These are phyloP conservation scores for Perodicticus potto DNA, from an alignment of 2,797 vertebrate genomes.

Conservation along the genomic window DNA sequence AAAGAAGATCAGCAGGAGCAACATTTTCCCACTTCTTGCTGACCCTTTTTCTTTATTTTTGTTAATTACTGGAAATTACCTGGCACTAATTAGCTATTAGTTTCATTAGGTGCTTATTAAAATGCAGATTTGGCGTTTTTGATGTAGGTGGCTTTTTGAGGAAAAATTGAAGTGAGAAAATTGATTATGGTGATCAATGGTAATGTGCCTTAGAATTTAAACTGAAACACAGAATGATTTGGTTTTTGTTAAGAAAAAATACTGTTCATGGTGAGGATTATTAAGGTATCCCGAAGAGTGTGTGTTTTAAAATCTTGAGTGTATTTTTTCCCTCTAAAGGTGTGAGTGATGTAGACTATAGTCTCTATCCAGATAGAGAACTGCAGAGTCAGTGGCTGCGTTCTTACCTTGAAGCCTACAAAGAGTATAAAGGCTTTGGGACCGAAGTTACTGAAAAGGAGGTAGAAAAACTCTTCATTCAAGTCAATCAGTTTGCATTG, in stretches of 20 bases:
- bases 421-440: conserved; percentile 94
- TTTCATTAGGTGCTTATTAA: background rate
- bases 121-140: background rate
- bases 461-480: conserved; percentile 95
- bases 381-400: conserved; percentile 95
- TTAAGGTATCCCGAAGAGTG: background rate
- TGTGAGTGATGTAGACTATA: conserved; percentile 98
- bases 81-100: no score
- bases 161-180: conserved; percentile 9
- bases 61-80: background rate
- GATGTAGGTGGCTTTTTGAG: background rate
- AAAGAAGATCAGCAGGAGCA: background rate
- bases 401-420: conserved; percentile 96
- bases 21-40: background rate
- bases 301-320: background rate
- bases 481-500: conserved; percentile 97
- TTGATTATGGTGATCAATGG: background rate
- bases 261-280: background rate
- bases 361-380: conserved; percentile 92
- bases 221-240: background rate
- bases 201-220: background rate
- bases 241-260: background rate
- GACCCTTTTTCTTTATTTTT: background rate
- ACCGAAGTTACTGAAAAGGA: conserved; percentile 93
- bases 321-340: conserved; percentile 87